Percentiles rank a stretch among this genome's conserved stretches.
phyloP scores from a whole-genome alignment of 2,797 vertebrate genomes.

The Intellagama lesueurii region DNA sequence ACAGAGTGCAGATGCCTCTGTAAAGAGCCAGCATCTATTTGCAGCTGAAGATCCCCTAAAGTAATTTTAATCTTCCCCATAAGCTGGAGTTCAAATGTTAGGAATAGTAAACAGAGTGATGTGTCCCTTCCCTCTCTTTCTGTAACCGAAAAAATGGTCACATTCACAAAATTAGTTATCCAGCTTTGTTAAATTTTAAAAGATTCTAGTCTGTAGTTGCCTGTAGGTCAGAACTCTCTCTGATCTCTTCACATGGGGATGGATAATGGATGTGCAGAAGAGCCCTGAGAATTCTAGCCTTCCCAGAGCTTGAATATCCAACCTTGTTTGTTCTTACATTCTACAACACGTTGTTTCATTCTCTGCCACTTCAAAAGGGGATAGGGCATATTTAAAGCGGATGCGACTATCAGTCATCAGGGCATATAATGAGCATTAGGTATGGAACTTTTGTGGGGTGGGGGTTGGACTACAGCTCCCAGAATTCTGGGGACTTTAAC shows the following conservation, averaged over 20 bases:
- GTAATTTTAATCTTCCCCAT: not conserved
- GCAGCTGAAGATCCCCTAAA: not conserved
- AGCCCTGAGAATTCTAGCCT: not conserved
- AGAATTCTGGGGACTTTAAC: too few species aligned
- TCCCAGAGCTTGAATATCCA: not conserved
- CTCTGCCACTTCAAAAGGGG: not conserved
- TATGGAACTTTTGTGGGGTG: too few species aligned
- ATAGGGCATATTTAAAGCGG: not conserved
- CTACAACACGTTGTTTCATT: not conserved
- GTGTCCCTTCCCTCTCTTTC: not conserved
- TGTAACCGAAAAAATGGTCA: not conserved
- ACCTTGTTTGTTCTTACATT: not conserved
- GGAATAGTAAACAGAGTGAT: not conserved
- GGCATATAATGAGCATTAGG: too few species aligned
- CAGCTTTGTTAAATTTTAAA: not conserved
- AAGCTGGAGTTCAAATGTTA: not conserved
- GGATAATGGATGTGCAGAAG: not conserved
- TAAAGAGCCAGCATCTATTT: not conserved
- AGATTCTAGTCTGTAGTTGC: not conserved
- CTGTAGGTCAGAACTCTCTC: not conserved
- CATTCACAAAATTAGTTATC: not conserved
- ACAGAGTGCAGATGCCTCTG: conserved; percentile 31
- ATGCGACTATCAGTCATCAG: too few species aligned
- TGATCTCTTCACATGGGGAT: not conserved
- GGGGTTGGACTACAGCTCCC: too few species aligned